Evolutionary conservation across 2,113 vertebrate species (phyloP).

Genomic region (Antigone vipio): DNA sequence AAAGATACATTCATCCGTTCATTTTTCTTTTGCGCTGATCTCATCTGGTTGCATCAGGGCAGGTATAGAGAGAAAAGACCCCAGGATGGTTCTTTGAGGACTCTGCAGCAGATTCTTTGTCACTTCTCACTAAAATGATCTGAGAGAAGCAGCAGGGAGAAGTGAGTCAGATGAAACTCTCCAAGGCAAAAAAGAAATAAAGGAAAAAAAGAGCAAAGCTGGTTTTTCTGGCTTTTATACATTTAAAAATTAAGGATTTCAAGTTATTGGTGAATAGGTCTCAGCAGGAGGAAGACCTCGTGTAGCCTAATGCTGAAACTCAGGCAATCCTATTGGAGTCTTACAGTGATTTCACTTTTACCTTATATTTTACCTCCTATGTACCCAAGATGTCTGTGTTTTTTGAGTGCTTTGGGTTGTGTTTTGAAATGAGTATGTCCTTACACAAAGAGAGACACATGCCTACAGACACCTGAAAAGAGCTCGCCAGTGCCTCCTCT

Average conservation of each 20-base stretch:
- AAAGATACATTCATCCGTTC: constrained; percentile 16
- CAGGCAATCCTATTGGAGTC: background rate
- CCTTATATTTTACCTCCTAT: background rate
- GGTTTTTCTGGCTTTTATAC: background rate
- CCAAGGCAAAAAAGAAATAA: background rate
- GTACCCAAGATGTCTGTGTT: background rate
- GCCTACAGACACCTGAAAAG: background rate
- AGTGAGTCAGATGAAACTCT: background rate
- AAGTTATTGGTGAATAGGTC: background rate
- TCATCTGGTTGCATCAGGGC: background rate
- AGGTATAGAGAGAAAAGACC: background rate
- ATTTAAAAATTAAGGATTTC: background rate
- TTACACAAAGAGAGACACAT: background rate
- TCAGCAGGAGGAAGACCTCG: background rate
- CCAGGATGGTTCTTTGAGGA: background rate
- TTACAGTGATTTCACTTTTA: background rate
- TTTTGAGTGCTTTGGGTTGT: background rate
- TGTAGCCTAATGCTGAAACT: background rate
- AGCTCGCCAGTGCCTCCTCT: background rate
- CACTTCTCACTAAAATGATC: background rate
- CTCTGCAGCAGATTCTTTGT: background rate
- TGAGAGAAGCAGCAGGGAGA: background rate
- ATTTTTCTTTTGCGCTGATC: background rate
- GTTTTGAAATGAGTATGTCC: background rate
- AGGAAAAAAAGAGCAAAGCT: background rate